These are phyloP conservation scores for Drosophila helvetica DNA, from an alignment of 2,888 invertebrate species.

Conservation along the genomic window DNA sequence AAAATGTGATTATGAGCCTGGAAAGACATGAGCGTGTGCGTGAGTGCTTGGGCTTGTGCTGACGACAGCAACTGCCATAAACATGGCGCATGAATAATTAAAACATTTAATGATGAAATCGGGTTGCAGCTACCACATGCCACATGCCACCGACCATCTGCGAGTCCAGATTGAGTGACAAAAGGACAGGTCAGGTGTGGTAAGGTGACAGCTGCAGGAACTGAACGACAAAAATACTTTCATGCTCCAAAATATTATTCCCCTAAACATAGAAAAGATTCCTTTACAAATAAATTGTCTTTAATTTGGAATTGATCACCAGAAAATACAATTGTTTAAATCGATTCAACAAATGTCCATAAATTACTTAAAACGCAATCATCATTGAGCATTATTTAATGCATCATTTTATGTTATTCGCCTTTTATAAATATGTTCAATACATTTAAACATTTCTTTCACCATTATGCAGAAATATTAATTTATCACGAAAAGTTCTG, in stretches of 20 bases:
- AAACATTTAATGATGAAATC: constrained; percentile 65
- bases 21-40: constrained; percentile 24
- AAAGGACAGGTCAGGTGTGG: constrained; percentile 19
- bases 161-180: not conserved
- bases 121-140: constrained; percentile 48
- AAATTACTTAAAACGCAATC: too few species aligned
- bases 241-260: not conserved
- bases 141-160: not conserved
- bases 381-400: too few species aligned
- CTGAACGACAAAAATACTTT: not conserved
- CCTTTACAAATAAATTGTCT: too few species aligned
- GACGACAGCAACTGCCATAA: constrained; percentile 56
- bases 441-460: too few species aligned
- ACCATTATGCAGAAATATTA: too few species aligned
- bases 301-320: too few species aligned
- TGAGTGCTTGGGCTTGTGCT: constrained; percentile 7
- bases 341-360: too few species aligned
- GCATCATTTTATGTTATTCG: too few species aligned
- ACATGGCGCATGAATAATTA: constrained; percentile 67
- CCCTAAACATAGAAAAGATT: too few species aligned
- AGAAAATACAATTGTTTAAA: too few species aligned
- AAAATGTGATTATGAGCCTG: constrained; percentile 68
- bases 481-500: too few species aligned
- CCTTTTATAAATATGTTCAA: too few species aligned
- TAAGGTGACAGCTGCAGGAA: not conserved